Base-by-base conservation (phyloP, 1,140 invertebrate genomes). In the Helicoverpa armigera region DNA sequence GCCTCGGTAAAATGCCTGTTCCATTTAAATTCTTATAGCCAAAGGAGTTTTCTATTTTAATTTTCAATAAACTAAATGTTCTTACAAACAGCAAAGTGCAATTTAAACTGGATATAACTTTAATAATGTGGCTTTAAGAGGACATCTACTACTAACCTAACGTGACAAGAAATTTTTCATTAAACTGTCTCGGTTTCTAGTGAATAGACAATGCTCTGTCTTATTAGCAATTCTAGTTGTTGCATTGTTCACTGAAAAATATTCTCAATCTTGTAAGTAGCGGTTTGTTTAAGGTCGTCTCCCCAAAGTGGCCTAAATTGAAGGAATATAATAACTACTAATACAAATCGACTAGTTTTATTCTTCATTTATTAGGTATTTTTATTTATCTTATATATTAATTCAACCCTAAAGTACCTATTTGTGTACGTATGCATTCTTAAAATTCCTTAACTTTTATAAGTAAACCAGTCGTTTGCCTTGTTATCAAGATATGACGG, bases 131-230 rank as follows among this genome's bases (percentile, higher is more conserved):
- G n/a, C 65, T 50, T 31, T 16, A 60, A 75, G 65, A n/a, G 65
- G 63, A 81, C 73, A 70, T 54, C 56, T 53, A 72, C 35, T 53
- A 72, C 53, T 78, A 58, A 35, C 16, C 29, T 77, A 78, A 82
- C 50, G 61, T 67, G 78, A 58, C 67, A 76, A 60, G 63, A 73
- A 73, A 73, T 73, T 73, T 73, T 73, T 73, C 53, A 73, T 73
- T 73, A 73, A 58, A 58, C 53, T 73, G 70, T 58, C 70, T 18
- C 31, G 16, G 70, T 58, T 56, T 51, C 18, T 18, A 69, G 43
- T 13, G 65, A 18, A 43, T 43, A 69, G 18, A 69, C 23, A 43
- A 43, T 29, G 11, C 1, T 12, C 12, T 65, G 18, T 43, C 13
- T 14, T n/a, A 69, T n/a, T 50, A 48, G 51, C 48, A 69, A 51